Evolutionary conservation across 2,113 vertebrate species (phyloP), one percentile per base, ranked within the genome.

Genomic region (Corapipo altera): DNA sequence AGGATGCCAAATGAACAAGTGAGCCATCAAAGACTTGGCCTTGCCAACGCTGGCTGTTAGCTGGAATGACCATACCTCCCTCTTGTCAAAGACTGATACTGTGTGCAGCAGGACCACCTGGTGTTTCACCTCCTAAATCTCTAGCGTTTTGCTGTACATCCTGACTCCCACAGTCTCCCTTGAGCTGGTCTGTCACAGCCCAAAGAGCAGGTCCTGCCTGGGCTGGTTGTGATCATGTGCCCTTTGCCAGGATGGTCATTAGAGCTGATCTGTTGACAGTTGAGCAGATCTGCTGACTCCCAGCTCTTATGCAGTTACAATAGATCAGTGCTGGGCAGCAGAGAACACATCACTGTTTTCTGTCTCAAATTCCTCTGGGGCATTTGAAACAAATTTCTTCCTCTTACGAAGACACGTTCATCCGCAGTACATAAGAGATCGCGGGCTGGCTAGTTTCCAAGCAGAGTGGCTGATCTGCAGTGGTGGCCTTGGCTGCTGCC

Each of bases 181-280:
- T 0, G 0, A 0, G 2, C 9, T 48, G 39, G 28, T 55, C 18
- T 52, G 64, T 59, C 1, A 0, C 43, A 37, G 49, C 9, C 35
- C 37, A 24, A 67, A 39, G 69, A 70, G 41, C 44, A 33, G 54
- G 33, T 62, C 11, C 5, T 62, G n/a, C 0, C 2, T 23, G 13
- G 64, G 39, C 64, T 52, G 1, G 0, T 13, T 17, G 75, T 43
- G 75, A 19, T 39, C 33, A 6, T 0, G 0, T 55, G 54, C 19
- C 52, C 54, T 69, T 72, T 2, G 4, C 33, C 2, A 1, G 35
- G 35, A 24, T 0, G 6, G n/a, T 23, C 15, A 9, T 61, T 19
- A 21, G 33, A 61, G 19, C 67, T 64, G 26, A 52, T 16, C 32
- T 0, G 2, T 52, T 52, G 51, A 52, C 33, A 69, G 35, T 12